Conservation (phyloP, 2,113 vertebrate species). For the Monopterus albus region DNA sequence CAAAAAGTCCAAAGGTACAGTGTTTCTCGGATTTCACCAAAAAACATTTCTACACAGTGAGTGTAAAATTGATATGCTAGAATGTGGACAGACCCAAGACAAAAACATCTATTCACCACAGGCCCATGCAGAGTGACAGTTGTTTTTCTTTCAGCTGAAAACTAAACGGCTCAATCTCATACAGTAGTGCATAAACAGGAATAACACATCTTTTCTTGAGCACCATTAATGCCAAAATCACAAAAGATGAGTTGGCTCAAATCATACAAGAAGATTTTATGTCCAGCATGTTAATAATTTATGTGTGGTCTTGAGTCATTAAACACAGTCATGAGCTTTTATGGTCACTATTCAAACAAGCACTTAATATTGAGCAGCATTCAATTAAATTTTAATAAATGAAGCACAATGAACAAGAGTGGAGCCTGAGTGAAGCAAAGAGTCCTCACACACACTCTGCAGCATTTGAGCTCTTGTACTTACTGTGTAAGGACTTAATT, state of each 20-base stretch:
- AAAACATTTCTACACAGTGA: slow-evolving; percentile 27
- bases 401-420: slow-evolving; percentile 7
- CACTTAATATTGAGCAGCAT: slow-evolving; percentile 23
- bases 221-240: slow-evolving; percentile 14
- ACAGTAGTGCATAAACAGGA: slow-evolving; percentile 56
- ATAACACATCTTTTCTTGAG: slow-evolving; percentile 20
- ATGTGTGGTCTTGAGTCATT: slow-evolving; percentile 19
- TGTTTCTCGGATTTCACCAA: slow-evolving; percentile 30
- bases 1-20: slow-evolving; percentile 4
- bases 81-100: slow-evolving; percentile 45
- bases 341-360: slow-evolving; percentile 22
- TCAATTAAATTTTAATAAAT: slow-evolving; percentile 16
- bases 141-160: slow-evolving; percentile 22
- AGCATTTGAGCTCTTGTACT: slow-evolving; percentile 46
- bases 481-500: slow-evolving; percentile 69
- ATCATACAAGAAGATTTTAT: slow-evolving; percentile 2
- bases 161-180: slow-evolving; percentile 18
- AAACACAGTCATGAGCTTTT: slow-evolving; percentile 30
- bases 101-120: slow-evolving; percentile 61
- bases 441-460: slow-evolving; percentile 35
- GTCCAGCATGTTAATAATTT: slow-evolving; percentile 13
- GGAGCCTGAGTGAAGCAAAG: slow-evolving; percentile 26
- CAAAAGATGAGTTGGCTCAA: slow-evolving; percentile 21
- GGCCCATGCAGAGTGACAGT: slow-evolving; percentile 50
- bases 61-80: slow-evolving; percentile 34